These are phyloP conservation scores for Phrixothrix hirtus DNA, from an alignment of 2,888 invertebrate species.

Conservation along the genomic window DNA sequence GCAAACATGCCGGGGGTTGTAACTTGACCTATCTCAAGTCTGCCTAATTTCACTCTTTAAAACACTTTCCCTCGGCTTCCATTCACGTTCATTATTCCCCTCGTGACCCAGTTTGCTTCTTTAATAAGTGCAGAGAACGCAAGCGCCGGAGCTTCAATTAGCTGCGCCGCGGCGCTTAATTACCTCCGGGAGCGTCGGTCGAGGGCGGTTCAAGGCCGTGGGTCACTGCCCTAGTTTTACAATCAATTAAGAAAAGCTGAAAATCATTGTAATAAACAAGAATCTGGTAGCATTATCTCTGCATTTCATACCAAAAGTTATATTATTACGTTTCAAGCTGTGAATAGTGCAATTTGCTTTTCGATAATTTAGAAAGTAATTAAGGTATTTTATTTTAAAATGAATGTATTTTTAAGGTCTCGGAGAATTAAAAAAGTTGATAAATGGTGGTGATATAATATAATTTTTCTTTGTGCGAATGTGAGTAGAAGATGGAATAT, in stretches of 20 bases:
- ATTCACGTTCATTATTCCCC: conserved; percentile 55
- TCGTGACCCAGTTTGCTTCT: conserved; percentile 54
- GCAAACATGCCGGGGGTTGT: conserved; percentile 39
- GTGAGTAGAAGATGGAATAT: conserved; percentile 51
- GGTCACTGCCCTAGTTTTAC: conserved; percentile 50
- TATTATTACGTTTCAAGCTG: too few species aligned
- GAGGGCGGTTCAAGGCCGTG: conserved; percentile 51
- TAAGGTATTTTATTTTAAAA: too few species aligned
- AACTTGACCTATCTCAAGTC: conserved; percentile 54
- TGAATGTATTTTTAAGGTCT: too few species aligned
- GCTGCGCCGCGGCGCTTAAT: conserved; percentile 54
- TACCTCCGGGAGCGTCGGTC: conserved; percentile 52
- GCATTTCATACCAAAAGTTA: too few species aligned
- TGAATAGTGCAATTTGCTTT: too few species aligned
- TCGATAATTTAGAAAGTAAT: too few species aligned
- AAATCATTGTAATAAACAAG: conserved; percentile 6
- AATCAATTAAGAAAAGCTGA: conserved; percentile 36
- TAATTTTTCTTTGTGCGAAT: conserved; percentile 51
- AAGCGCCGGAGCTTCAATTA: conserved; percentile 53
- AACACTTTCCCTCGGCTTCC: conserved; percentile 56
- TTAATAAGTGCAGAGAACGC: conserved; percentile 53
- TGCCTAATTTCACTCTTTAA: conserved; percentile 56
- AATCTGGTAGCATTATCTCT: too few species aligned
- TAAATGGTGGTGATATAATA: conserved; percentile 50
- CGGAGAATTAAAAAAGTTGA: conserved; percentile 38